Conservation (phyloP, 2,888 invertebrate genomes). For the Cepaea hortensis region DNA sequence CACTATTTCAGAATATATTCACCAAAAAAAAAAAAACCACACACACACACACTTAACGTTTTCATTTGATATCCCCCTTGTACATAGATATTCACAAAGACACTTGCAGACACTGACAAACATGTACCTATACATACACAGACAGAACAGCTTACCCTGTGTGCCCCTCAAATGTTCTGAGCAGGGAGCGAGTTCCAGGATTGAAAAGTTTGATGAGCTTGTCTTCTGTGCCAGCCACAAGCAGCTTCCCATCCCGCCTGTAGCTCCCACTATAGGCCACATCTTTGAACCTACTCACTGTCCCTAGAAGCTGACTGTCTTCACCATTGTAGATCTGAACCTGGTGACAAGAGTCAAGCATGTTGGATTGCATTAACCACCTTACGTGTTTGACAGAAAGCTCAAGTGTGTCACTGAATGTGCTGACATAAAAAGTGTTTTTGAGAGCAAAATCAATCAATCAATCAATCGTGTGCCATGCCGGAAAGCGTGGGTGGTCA, state of each 20-base stretch:
- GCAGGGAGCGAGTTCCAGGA: conserved; percentile 86
- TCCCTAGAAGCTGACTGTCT: conserved; percentile 66
- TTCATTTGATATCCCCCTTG: not conserved
- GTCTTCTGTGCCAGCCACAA: conserved; percentile 92
- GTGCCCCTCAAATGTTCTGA: conserved; percentile 85
- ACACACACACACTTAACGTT: no score
- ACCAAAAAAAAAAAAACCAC: no score
- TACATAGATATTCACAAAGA: not conserved
- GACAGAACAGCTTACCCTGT: conserved; percentile 60
- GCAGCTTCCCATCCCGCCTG: conserved; percentile 74
- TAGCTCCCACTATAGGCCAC: conserved; percentile 75
- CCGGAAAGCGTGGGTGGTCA: no score
- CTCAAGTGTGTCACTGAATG: not conserved
- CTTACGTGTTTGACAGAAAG: not conserved
- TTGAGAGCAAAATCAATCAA: no score
- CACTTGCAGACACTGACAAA: not conserved
- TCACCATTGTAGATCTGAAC: conserved; percentile 70
- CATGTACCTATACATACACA: no score
- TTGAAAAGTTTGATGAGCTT: conserved; percentile 91
- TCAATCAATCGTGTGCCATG: no score
- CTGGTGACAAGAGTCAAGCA: conserved; percentile 50
- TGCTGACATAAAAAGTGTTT: no score
- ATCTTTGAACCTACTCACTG: conserved; percentile 75
- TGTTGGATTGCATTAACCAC: not conserved
- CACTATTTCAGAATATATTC: no score